These are phyloP conservation scores for Noctilio leporinus DNA, from an alignment of 2,113 vertebrate species.

Conservation along the genomic window DNA sequence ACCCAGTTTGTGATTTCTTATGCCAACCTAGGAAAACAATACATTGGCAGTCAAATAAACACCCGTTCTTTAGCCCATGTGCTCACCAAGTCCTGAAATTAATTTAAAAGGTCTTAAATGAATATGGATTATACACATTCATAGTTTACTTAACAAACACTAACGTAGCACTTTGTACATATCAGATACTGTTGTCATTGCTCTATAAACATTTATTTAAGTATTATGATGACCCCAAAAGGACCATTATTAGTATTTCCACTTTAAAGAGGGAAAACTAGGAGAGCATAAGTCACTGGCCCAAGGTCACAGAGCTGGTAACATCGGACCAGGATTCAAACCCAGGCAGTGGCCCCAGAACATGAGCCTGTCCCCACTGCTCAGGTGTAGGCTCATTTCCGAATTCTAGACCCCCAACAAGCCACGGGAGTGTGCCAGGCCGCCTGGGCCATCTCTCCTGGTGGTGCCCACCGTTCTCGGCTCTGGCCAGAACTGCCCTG, in stretches of 20 bases:
- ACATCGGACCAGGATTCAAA: not conserved
- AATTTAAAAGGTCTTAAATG: not conserved
- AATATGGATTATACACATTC: not conserved
- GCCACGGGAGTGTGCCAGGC: no score
- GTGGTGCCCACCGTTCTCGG: accelerated
- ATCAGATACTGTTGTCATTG: not conserved
- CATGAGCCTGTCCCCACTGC: not conserved
- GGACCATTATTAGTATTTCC: not conserved
- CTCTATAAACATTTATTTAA: not conserved
- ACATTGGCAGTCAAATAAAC: not conserved
- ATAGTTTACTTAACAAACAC: not conserved
- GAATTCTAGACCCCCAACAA: not conserved
- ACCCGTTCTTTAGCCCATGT: not conserved
- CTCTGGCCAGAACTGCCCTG: not conserved
- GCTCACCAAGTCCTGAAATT: not conserved
- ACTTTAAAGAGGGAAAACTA: not conserved
- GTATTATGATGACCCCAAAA: not conserved
- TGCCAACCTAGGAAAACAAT: not conserved
- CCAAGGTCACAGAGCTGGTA: not conserved
- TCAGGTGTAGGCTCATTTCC: not conserved
- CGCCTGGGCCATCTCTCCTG: not conserved
- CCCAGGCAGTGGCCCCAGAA: not conserved
- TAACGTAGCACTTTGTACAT: not conserved
- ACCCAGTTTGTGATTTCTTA: not conserved
- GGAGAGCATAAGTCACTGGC: not conserved